Percentiles rank a stretch among this genome's conserved stretches.
Conservation (phyloP, 2,888 invertebrate genomes). For the Pharmacophagus antenor region DNA sequence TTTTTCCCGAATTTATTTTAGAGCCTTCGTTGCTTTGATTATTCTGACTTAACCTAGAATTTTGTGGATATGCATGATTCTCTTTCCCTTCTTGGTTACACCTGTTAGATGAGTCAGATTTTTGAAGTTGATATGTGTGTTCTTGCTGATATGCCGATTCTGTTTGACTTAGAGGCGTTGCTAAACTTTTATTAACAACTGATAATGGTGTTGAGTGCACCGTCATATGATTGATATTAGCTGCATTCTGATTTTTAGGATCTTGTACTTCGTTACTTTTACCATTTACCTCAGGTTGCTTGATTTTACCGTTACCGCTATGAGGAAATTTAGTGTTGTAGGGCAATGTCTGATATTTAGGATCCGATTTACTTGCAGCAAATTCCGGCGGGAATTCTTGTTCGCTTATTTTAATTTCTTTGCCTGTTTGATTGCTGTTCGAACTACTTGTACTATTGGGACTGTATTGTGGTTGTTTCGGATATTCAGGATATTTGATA, state of each 20-base stretch:
- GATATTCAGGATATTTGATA: conserved; percentile 74
- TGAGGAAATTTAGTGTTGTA: conserved; percentile 93
- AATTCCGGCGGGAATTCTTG: conserved; percentile 84
- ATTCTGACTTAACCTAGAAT: conserved; percentile 71
- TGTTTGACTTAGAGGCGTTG: conserved; percentile 82
- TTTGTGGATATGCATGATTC: conserved; percentile 79
- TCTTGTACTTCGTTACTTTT: conserved; percentile 61
- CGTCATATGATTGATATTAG: conserved; percentile 75
- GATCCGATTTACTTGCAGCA: conserved; percentile 90
- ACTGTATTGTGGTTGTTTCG: conserved; percentile 79
- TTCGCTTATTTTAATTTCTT: conserved; percentile 74
- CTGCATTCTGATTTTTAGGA: conserved; percentile 56
- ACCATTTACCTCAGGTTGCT: conserved; percentile 60
- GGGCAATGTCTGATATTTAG: conserved; percentile 94
- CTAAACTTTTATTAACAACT: conserved; percentile 83
- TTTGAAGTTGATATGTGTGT: conserved; percentile 77
- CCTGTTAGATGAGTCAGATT: conserved; percentile 75
- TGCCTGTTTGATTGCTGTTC: conserved; percentile 72
- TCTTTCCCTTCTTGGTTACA: conserved; percentile 79
- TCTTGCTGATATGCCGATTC: conserved; percentile 78
- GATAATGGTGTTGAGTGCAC: conserved; percentile 78
- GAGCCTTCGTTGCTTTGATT: conserved; percentile 65
- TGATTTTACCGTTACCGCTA: conserved; percentile 66
- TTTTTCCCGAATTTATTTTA: conserved; percentile 53
- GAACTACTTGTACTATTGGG: conserved; percentile 79